Base-by-base conservation (phyloP, 1,140 invertebrate genomes). In the Drosophila littoralis region DNA sequence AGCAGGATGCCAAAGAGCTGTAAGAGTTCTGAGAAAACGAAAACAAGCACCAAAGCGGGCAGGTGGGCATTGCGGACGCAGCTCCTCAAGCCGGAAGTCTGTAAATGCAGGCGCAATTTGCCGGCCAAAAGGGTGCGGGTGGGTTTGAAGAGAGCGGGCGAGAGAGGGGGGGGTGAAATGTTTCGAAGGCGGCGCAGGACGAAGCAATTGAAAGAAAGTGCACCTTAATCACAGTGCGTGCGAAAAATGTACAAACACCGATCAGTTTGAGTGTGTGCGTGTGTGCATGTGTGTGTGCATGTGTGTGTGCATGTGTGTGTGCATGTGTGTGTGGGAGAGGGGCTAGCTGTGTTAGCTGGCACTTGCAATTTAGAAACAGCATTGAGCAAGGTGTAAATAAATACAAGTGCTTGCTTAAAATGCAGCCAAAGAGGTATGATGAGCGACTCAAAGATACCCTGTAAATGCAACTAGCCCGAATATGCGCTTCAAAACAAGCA, bases 361-460 rank as follows among this genome's bases (percentile, higher is more conserved):
- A 54, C 28, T 45, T 45, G 1, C 35, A 65, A 65, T 55, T 42
- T n/a, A 42, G 22, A 65, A 36, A 68, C 32, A 9, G 43, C 42
- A 50, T 48, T 13, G 13, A 58, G 45, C 45, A 22, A n/a, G 43
- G 6, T 60, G 65, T 35, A 60, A 60, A 51, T 60, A 68, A 51
- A 51, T 12, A 66, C 13, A 28, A 67, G n/a, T 54, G 22, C 45
- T 17, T 28, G 9, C 45, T 46, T 22, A 6, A 7, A 50, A 50
- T 50, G 46, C 22, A 28, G 22, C 22, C 22, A 38, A 38, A 12
- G 36, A 6, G n/a, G 6, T 1, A 42, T 13, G 40, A 0, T 42
- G 40, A 42, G 0, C 40, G 40, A 7, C 40, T n/a, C 7, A n/a
- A 1, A 42, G 4, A 42, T 42, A 42, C 12, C 38, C 38, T 42